Conservation (phyloP, 2,888 invertebrate genomes). For the Aricia artaxerxes region DNA sequence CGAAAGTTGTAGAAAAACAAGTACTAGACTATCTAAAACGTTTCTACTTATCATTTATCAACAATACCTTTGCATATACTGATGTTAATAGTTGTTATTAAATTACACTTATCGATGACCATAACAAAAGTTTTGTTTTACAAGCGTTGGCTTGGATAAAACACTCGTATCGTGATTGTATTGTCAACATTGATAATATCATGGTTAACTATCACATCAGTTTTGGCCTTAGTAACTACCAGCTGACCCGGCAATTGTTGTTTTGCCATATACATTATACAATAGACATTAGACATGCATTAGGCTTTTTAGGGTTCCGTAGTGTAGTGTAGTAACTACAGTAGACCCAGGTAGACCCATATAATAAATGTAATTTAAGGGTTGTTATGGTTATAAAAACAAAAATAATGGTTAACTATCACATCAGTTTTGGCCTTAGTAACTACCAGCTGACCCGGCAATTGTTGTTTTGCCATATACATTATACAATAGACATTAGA, state of each 20-base stretch:
- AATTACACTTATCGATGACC: conserved; percentile 9
- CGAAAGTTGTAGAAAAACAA: too few relatives aligned
- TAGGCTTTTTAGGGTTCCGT: too few relatives aligned
- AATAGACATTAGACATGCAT: too few relatives aligned
- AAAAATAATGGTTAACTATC: background rate
- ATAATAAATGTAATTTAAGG: background rate
- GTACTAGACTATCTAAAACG: background rate
- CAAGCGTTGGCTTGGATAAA: background rate
- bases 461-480: too few relatives aligned
- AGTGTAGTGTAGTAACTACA: too few relatives aligned
- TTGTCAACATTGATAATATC: background rate
- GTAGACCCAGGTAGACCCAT: too few relatives aligned
- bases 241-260: too few relatives aligned
- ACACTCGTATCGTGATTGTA: background rate
- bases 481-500: too few relatives aligned
- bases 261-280: too few relatives aligned
- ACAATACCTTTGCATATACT: background rate
- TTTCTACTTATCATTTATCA: background rate
- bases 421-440: background rate
- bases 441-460: background rate
- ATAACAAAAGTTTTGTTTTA: conserved; percentile 7
- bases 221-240: background rate
- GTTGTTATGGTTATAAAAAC: too few relatives aligned
- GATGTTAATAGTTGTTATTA: background rate
- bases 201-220: background rate